phyloP scores from a whole-genome alignment of 2,888 invertebrate genomes.

The Amorpha juglandis region DNA sequence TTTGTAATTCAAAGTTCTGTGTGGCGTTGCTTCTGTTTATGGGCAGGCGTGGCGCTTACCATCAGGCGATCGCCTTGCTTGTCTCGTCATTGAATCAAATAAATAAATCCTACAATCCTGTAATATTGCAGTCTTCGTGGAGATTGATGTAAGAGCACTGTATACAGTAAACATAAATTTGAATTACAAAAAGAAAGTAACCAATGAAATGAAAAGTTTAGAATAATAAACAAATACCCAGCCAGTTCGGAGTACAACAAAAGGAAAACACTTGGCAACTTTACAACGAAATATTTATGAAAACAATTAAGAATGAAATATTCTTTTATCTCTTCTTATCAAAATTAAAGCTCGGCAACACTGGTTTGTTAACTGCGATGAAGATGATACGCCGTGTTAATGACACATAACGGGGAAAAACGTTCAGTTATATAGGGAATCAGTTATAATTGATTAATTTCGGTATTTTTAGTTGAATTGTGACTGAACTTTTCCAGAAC shows the following conservation, averaged over 20 bases:
- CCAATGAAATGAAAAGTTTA: conserved; percentile 15
- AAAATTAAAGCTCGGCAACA: conserved; percentile 31
- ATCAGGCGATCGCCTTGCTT: too few species aligned
- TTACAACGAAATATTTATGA: conserved; percentile 29
- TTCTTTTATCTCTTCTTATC: conserved; percentile 34
- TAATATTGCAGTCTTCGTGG: too few species aligned
- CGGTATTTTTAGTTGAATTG: too few species aligned
- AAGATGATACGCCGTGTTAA: conserved; percentile 43
- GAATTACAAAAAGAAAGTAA: background rate
- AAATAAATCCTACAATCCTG: too few species aligned
- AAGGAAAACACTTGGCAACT: conserved; percentile 16
- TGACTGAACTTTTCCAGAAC: too few species aligned
- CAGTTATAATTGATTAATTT: too few species aligned
- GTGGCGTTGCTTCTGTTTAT: too few species aligned
- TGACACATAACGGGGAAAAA: conserved; percentile 53
- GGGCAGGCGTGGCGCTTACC: too few species aligned
- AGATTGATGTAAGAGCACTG: background rate
- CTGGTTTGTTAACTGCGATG: conserved; percentile 19
- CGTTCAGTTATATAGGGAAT: too few species aligned
- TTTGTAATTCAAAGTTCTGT: too few species aligned
- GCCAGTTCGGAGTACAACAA: conserved; percentile 19
- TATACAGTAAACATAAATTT: background rate
- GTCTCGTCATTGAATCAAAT: too few species aligned
- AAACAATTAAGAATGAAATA: conserved; percentile 33
- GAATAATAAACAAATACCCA: conserved; percentile 28